Percentiles rank a stretch among this genome's conserved stretches.
phyloP scores from a whole-genome alignment of 2,888 invertebrate genomes.

The Timandra comae region DNA sequence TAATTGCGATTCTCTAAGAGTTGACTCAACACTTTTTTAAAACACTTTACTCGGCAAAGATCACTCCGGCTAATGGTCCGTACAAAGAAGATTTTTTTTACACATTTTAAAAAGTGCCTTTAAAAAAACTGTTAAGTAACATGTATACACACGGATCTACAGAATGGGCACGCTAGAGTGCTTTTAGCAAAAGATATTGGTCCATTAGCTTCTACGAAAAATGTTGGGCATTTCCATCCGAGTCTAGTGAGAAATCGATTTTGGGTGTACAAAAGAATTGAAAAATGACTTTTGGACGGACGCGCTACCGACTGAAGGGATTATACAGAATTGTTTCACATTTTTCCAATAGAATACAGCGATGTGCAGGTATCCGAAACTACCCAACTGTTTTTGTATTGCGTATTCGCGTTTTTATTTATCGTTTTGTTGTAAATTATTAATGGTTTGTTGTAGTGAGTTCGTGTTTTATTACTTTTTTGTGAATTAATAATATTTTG shows the following conservation, averaged over 20 bases:
- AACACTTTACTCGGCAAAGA: background rate
- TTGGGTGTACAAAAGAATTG: constrained; percentile 21
- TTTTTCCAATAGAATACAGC: constrained; percentile 15
- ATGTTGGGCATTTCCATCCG: constrained; percentile 12
- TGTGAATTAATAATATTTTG: too few relatives aligned
- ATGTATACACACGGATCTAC: constrained; percentile 11
- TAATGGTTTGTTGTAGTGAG: too few relatives aligned
- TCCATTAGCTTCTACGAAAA: constrained; percentile 14
- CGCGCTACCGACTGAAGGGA: constrained; percentile 14
- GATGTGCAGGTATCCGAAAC: background rate
- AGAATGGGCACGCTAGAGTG: constrained; percentile 16
- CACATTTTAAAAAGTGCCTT: constrained; percentile 15
- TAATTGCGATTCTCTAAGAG: too few relatives aligned
- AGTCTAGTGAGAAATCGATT: constrained; percentile 24
- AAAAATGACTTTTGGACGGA: constrained; percentile 22
- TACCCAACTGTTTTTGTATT: too few relatives aligned
- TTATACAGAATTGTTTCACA: constrained; percentile 20
- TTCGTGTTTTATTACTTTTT: too few relatives aligned
- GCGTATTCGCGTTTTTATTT: too few relatives aligned
- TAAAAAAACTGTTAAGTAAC: constrained; percentile 9
- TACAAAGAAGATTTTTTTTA: constrained; percentile 18
- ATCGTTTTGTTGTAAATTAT: too few relatives aligned
- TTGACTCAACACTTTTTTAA: too few relatives aligned
- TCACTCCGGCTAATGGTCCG: constrained; percentile 15
- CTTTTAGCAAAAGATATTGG: constrained; percentile 19